Evolutionary conservation across 1,140 invertebrate species (phyloP), one percentile per base, ranked within the genome.

Genomic region (Drosophila bocqueti): DNA sequence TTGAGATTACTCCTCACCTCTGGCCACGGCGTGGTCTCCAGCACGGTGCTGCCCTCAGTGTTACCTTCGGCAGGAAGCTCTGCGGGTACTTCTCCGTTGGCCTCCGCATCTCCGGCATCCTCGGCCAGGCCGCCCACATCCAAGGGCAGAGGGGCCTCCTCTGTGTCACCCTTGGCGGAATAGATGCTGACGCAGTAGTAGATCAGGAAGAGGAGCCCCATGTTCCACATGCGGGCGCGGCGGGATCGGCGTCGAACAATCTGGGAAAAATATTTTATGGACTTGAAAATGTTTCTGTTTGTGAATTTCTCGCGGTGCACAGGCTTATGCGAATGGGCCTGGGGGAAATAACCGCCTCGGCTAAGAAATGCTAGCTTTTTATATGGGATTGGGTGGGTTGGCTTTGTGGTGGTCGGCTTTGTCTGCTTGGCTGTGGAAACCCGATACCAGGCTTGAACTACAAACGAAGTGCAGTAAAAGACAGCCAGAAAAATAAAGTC

Each of bases 171-270:
- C 34, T 81, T 91, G 46, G 91, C 91, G 50, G 92, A 92, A 29
- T 93, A 93, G 29, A 93, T 76, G 65, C 79, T 82, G 13, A 93
- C 91, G 42, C 83, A 91, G 54, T 91, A 90, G 60, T 93, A 93
- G 50, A 93, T 93, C 15, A 93, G 67, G 67, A 93, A 92, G 4
- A 93, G 49, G 31, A 93, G 54, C 16, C 92, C 92, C 92, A 93
- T 92, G 65, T 92, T 92, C 89, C 91, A 92, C 68, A 93, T 77
- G 31, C 92, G 92, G 49, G 89, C 86, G 47, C 92, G 91, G 46
- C 91, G 83, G 16, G 83, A 87, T 54, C 92, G 77, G 45, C 82
- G 83, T 55, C 86, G 81, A 11, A 83, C 81, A 59, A 89, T 89
- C 91, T 92, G 49, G 29, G 31, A 18, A 31, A 38, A 1, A 24